Evolutionary conservation across 2,888 invertebrate species (phyloP).

Genomic region (Serripes groenlandicus): DNA sequence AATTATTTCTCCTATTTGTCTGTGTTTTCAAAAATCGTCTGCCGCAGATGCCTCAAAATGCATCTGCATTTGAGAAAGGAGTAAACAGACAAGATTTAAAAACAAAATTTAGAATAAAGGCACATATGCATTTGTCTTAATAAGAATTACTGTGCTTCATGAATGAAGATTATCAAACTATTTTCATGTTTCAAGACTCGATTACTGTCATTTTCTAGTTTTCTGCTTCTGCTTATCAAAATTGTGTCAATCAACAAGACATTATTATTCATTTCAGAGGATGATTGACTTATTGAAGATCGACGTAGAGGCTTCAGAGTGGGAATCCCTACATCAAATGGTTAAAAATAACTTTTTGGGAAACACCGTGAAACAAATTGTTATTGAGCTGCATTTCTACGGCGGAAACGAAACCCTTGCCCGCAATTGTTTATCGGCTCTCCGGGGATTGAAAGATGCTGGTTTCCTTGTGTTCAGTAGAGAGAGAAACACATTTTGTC

Average conservation of each 20-base stretch:
- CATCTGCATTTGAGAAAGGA: no score
- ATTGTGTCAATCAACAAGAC: no score
- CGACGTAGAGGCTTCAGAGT: neutral
- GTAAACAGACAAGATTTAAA: no score
- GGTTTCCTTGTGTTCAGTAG: neutral
- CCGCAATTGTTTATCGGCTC: neutral
- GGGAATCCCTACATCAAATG: neutral
- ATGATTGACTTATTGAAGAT: neutral
- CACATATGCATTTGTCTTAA: neutral
- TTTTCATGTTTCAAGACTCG: no score
- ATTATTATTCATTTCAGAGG: neutral
- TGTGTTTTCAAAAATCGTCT: neutral
- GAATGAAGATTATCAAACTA: no score
- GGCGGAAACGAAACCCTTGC: neutral
- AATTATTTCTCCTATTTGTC: no score
- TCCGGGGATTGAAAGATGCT: neutral
- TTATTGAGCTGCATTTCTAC: neutral
- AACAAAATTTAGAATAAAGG: no score
- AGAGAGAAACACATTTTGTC: neutral
- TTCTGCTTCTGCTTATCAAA: no score
- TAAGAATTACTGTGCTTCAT: no score
- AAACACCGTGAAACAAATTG: neutral
- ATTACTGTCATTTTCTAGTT: no score
- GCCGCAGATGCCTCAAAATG: neutral
- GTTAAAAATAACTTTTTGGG: neutral